These are phyloP conservation scores for Tinea semifulvella DNA, from an alignment of 2,888 invertebrate genomes.

Conservation along the genomic window DNA sequence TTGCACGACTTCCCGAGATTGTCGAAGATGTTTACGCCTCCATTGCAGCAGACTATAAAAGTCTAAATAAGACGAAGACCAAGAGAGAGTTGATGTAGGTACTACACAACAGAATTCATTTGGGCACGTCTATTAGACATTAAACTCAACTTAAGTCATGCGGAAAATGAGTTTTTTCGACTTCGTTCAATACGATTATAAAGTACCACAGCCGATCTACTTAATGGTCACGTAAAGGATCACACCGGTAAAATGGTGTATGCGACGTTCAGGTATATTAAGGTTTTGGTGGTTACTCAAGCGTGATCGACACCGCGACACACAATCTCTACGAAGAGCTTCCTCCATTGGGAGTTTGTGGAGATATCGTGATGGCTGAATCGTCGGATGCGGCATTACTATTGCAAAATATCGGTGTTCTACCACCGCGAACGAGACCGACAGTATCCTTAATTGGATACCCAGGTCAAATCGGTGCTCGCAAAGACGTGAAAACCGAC, in stretches of 20 bases:
- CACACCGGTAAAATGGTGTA: background rate
- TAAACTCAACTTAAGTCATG: too few species aligned
- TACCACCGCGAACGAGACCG: background rate
- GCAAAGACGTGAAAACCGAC: background rate
- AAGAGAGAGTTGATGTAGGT: background rate
- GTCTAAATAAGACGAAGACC: background rate
- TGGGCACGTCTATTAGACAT: too few species aligned
- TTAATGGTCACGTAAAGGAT: background rate
- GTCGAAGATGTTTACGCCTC: background rate
- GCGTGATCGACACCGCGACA: background rate
- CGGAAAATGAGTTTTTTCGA: too few species aligned
- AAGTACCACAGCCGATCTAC: too few species aligned
- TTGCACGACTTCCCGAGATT: background rate
- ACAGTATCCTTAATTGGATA: background rate
- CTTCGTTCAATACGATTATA: too few species aligned
- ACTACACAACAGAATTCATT: too few species aligned
- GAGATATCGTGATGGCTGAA: background rate
- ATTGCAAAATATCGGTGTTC: background rate
- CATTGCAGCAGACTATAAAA: background rate
- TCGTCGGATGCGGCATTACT: background rate
- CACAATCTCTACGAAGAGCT: background rate
- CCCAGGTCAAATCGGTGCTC: background rate
- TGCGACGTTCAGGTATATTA: background rate
- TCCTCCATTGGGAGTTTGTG: background rate
- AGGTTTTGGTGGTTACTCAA: background rate